Evolutionary conservation across 2,797 vertebrate species (phyloP).

Genomic region (Fundulus diaphanus): DNA sequence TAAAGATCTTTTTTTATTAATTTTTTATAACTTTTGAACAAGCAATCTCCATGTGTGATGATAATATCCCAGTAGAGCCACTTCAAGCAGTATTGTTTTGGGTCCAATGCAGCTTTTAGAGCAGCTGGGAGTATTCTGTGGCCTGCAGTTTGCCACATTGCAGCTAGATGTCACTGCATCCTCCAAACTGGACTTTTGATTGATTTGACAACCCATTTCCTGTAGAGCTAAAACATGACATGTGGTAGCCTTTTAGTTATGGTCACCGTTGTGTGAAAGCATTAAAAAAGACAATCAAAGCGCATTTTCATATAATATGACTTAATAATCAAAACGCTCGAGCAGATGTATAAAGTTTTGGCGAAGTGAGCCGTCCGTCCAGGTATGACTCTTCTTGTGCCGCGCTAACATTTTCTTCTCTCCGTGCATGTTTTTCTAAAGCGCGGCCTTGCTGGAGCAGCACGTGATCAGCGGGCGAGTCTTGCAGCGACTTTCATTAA

Average conservation of each 20-base stretch:
- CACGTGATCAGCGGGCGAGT: conserved; percentile 23
- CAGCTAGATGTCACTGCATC: neutral
- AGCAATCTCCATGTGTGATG: neutral
- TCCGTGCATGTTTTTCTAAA: neutral
- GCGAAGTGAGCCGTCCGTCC: neutral
- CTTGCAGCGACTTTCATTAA: conserved; percentile 19
- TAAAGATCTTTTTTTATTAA: neutral
- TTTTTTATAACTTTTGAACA: no score
- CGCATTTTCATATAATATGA: neutral
- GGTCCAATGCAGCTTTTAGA: neutral
- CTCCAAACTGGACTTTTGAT: neutral
- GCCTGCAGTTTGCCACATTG: neutral
- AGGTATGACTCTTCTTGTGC: neutral
- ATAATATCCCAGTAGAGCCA: neutral
- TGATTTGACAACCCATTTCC: neutral
- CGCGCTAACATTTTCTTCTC: neutral
- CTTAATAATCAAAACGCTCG: neutral
- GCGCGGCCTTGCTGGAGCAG: conserved; percentile 11
- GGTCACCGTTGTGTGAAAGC: neutral
- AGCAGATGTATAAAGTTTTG: neutral
- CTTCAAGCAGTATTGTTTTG: neutral
- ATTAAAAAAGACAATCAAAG: neutral
- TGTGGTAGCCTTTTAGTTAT: neutral
- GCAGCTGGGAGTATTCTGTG: neutral
- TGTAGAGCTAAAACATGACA: neutral